Percentiles rank a stretch among this genome's conserved stretches.
phyloP scores from a whole-genome alignment of 1,140 invertebrate genomes.

The Drosophila tristis region DNA sequence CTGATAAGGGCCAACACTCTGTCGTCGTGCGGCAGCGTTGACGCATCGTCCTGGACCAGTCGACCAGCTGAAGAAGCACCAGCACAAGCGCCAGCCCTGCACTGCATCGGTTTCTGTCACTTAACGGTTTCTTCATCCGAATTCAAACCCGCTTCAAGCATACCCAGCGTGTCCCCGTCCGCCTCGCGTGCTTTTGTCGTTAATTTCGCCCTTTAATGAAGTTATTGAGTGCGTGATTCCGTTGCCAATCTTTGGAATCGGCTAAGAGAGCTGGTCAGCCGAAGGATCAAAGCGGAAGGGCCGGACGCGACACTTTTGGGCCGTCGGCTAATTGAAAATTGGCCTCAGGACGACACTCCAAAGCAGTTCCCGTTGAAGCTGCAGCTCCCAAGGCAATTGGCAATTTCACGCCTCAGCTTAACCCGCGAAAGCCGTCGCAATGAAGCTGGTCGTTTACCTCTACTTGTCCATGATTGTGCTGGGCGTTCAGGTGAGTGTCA shows the following conservation, averaged over 20 bases:
- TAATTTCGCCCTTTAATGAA: constrained; percentile 63
- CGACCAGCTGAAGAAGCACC: constrained; percentile 42
- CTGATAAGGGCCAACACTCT: constrained; percentile 82
- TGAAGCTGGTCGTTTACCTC: constrained; percentile 72
- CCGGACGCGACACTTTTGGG: constrained; percentile 17
- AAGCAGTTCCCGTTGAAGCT: neutral
- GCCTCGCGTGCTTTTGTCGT: constrained; percentile 29
- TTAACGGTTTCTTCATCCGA: constrained; percentile 53
- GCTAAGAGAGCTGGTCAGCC: constrained; percentile 20
- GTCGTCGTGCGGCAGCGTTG: constrained; percentile 75
- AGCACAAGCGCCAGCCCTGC: constrained; percentile 12
- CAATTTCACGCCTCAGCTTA: constrained; percentile 39
- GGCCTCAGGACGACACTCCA: neutral
- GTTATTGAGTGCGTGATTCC: constrained; percentile 62
- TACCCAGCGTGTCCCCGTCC: constrained; percentile 38
- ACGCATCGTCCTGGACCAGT: constrained; percentile 63
- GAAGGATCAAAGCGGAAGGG: constrained; percentile 25
- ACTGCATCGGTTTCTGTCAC: constrained; percentile 50
- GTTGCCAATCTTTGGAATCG: constrained; percentile 57
- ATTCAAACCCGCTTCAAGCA: constrained; percentile 35
- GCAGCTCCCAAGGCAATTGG: constrained; percentile 24
- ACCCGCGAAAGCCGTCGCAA: constrained; percentile 33
- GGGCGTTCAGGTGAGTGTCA: constrained; percentile 74
- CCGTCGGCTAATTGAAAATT: constrained; percentile 60
- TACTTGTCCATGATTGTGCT: constrained; percentile 77